These are phyloP conservation scores for Tamias sibiricus DNA, from an alignment of 2,113 vertebrate species.

Conservation along the genomic window DNA sequence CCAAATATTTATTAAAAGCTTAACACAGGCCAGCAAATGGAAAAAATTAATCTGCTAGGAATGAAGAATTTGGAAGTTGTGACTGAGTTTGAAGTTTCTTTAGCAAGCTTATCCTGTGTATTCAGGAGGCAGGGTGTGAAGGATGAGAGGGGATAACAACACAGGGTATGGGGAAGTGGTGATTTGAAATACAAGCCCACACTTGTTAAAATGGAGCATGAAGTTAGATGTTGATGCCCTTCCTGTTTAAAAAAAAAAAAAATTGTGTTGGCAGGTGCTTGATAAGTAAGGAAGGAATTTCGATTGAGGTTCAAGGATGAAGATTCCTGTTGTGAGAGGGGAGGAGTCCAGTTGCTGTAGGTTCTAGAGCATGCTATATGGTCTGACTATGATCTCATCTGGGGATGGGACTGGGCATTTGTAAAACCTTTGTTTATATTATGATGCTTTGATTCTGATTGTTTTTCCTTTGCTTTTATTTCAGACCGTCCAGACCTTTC, in stretches of 20 bases:
- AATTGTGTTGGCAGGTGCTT: background rate
- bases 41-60: background rate
- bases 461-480: constrained; percentile 79
- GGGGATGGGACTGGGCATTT: background rate
- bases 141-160: background rate
- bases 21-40: background rate
- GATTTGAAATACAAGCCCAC: background rate
- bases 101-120: background rate
- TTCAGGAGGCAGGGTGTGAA: background rate
- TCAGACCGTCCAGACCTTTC: constrained; percentile 94
- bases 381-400: too few relatives aligned
- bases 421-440: background rate
- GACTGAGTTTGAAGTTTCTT: background rate
- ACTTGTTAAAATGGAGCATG: background rate
- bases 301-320: background rate
- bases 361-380: background rate
- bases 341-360: too few relatives aligned
- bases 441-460: background rate
- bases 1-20: background rate
- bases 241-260: background rate
- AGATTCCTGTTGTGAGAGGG: background rate
- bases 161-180: background rate
- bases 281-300: background rate
- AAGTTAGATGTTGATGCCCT: background rate
- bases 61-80: background rate